A percentile compares a stretch with the other conserved stretches of the same genome.
phyloP scores from a whole-genome alignment of 1,140 invertebrate genomes.

The Cyrtorhinus lividipennis region DNA sequence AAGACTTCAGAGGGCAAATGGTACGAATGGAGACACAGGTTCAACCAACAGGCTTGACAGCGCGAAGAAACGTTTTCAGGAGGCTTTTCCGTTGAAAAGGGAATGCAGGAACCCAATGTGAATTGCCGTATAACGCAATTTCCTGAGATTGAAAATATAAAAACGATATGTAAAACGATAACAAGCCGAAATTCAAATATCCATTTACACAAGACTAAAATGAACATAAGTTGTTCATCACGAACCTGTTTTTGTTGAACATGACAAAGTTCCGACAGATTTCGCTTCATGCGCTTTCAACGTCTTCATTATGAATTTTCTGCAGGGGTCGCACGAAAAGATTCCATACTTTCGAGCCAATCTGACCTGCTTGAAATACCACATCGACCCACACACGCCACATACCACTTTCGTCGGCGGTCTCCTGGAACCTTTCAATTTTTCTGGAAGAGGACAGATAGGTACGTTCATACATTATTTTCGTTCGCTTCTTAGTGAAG shows the following conservation, averaged over 20 bases:
- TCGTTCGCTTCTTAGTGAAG: too few relatives aligned
- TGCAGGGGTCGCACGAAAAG: slow-evolving; percentile 66
- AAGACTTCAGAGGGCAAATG: slow-evolving; percentile 38
- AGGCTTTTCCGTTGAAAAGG: not conserved
- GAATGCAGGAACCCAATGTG: not conserved
- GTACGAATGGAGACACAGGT: slow-evolving; percentile 63
- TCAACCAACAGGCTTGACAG: slow-evolving; percentile 76
- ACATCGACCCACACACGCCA: slow-evolving; percentile 60
- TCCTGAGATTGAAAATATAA: slow-evolving; percentile 29
- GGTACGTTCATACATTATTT: too few relatives aligned
- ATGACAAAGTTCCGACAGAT: slow-evolving; percentile 11
- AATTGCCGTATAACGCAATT: slow-evolving; percentile 40
- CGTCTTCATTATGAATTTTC: slow-evolving; percentile 71
- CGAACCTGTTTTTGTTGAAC: slow-evolving; percentile 17
- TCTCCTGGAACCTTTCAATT: slow-evolving; percentile 29
- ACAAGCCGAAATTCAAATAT: too few relatives aligned
- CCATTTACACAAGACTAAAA: too few relatives aligned
- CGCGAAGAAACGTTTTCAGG: slow-evolving; percentile 35
- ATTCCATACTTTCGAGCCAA: slow-evolving; percentile 72
- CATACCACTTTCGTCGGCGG: slow-evolving; percentile 50
- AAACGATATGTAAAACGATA: not conserved
- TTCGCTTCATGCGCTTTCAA: slow-evolving; percentile 29
- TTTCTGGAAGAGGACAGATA: slow-evolving; percentile 27
- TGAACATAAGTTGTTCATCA: not conserved
- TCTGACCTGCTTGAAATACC: slow-evolving; percentile 57